A percentile compares a stretch with the other conserved stretches of the same genome.
Evolutionary conservation across 2,113 vertebrate species (phyloP).

Genomic region (Pseudonaja textilis): DNA sequence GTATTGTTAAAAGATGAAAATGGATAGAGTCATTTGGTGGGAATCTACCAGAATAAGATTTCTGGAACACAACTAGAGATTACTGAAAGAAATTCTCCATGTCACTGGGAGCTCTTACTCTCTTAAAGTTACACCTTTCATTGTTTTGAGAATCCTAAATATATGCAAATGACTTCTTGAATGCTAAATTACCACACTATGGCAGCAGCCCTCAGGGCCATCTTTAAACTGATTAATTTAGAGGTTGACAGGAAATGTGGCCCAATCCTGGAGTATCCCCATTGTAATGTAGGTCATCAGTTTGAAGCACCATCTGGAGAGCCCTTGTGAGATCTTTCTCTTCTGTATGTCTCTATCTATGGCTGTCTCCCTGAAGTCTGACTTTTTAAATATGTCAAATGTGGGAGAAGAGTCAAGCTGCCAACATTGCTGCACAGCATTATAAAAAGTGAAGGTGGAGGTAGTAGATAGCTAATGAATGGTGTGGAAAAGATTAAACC

Average conservation of each 20-base stretch:
- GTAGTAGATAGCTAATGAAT: neutral
- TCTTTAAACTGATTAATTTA: neutral
- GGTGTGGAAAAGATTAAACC: neutral
- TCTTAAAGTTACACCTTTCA: neutral
- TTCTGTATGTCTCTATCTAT: neutral
- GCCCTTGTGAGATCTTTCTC: neutral
- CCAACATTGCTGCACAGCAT: neutral
- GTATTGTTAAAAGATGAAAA: neutral
- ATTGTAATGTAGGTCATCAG: neutral
- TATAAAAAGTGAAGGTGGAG: neutral
- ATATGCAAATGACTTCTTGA: neutral
- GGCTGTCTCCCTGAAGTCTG: neutral
- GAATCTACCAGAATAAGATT: neutral
- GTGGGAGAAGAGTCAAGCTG: neutral
- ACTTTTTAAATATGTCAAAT: neutral
- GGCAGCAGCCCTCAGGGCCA: neutral
- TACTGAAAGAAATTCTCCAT: neutral
- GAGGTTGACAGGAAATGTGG: neutral
- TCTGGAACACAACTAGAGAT: neutral
- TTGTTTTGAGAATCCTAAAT: neutral
- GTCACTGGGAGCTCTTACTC: neutral
- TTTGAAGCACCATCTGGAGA: neutral
- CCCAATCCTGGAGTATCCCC: neutral
- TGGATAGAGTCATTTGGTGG: neutral
- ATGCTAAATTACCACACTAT: neutral